phyloP scores from a whole-genome alignment of 2,888 invertebrate species.

The Caprella mutica region DNA sequence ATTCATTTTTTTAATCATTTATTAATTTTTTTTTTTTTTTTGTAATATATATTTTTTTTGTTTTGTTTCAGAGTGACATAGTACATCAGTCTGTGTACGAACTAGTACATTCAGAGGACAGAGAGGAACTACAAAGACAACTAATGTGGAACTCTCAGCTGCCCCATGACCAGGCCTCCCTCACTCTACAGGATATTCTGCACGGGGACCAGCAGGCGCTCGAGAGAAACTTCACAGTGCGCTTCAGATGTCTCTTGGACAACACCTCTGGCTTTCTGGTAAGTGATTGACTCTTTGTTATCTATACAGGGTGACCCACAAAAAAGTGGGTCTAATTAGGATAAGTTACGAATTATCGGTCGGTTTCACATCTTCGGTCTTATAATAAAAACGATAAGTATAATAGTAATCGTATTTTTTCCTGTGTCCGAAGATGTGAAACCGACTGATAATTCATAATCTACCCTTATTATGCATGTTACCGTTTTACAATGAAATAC shows the following conservation, averaged over 20 bases:
- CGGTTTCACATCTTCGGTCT: too few species aligned
- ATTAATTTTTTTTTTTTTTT: too few species aligned
- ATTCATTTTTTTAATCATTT: too few species aligned
- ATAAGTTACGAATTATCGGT: too few species aligned
- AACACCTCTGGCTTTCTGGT: slow-evolving; percentile 99
- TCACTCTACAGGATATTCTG: slow-evolving; percentile 76
- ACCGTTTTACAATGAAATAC: too few species aligned
- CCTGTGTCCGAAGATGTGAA: too few species aligned
- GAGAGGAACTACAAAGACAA: slow-evolving; percentile 91
- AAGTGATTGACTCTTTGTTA: slow-evolving; percentile 73
- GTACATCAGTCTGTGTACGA: slow-evolving; percentile 99
- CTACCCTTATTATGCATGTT: too few species aligned
- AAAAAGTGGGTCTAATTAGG: too few species aligned
- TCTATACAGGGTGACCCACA: too few species aligned
- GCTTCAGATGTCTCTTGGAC: slow-evolving; percentile 96
- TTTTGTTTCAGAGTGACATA: slow-evolving; percentile 83
- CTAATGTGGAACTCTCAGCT: slow-evolving; percentile 89
- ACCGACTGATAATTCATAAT: too few species aligned
- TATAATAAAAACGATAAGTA: too few species aligned
- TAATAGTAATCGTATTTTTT: too few species aligned
- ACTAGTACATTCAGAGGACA: slow-evolving; percentile 95
- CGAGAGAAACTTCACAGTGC: slow-evolving; percentile 93
- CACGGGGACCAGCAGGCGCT: slow-evolving; percentile 74
- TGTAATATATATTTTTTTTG: slow-evolving; percentile 42
- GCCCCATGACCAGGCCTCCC: slow-evolving; percentile 56